Base-by-base conservation (phyloP, 92 coral and sea anemone species). In the Plumapathes pennacea region DNA sequence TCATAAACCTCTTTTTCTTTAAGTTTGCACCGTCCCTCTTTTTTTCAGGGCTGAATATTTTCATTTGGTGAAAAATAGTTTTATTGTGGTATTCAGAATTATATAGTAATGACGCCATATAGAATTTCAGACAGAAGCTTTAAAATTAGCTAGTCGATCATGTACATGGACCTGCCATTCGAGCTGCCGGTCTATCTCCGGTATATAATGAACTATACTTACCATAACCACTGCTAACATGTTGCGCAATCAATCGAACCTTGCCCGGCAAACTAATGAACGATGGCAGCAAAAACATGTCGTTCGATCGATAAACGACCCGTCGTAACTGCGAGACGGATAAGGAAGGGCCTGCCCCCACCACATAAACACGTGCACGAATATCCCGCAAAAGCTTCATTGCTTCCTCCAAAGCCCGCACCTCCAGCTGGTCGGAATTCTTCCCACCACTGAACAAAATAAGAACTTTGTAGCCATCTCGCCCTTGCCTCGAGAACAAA, bases 331-430 rank as follows among this genome's bases (percentile, higher is more conserved):
- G 73, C 21, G 38, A 30, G n/a, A 70, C 53, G 46, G 39, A 63
- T 12, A 80, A 84, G 18, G 51, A 38, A 0, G 80, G 62, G 10
- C 97, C 97, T 18, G 67, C 57, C 15, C 60, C 71, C 29, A 90
- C 32, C 10, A 89, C 76, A 59, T 68, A 74, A 21, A 79, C 72
- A 41, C 70, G 77, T 4, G 71, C 90, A 21, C 97, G 90, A 14
- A 63, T 25, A 5, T 67, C 67, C 20, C 57, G 37, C 33, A 90
- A 76, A 42, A 60, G 63, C 54, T 68, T 60, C 46, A 52, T 51
- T 15, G 89, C 70, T 27, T 28, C 50, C 25, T 50, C 41, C 6
- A 82, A 15, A 13, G 42, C 28, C 25, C 17, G 14, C 4, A 44
- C 18, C 2, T 31, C 25, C 23, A 56, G 25, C 0, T 65, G 58